phyloP scores from a whole-genome alignment of 2,797 vertebrate genomes.

The Leptodactylus fallax region DNA sequence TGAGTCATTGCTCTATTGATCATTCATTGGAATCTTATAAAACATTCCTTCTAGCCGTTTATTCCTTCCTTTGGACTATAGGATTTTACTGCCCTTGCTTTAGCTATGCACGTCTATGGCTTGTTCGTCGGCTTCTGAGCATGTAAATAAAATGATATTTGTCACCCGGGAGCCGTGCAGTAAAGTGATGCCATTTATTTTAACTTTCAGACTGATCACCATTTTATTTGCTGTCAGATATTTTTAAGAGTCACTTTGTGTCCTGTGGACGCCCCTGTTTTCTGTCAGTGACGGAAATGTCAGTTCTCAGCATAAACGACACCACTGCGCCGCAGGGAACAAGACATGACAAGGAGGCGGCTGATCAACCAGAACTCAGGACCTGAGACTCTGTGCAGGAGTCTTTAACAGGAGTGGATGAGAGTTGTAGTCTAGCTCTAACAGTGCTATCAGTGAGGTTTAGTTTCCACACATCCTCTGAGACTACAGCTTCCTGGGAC shows the following conservation, averaged over 20 bases:
- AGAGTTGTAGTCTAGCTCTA: background rate
- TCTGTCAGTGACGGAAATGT: background rate
- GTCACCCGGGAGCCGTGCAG: slow-evolving; percentile 9
- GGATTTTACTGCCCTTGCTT: background rate
- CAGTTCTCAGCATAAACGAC: background rate
- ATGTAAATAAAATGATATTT: slow-evolving; percentile 44
- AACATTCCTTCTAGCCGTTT: background rate
- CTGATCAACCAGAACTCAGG: background rate
- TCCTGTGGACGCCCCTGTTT: slow-evolving; percentile 32
- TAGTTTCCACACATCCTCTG: background rate
- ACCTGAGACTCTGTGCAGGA: background rate
- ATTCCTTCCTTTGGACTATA: too few relatives aligned
- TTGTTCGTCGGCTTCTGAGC: background rate
- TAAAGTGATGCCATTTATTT: slow-evolving; percentile 13
- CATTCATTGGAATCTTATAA: background rate
- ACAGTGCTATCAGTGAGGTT: background rate
- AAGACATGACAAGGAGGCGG: background rate
- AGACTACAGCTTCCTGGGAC: background rate
- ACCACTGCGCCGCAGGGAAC: background rate
- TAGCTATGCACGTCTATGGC: background rate
- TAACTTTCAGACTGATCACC: slow-evolving; percentile 9
- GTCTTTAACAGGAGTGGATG: background rate
- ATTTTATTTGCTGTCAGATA: slow-evolving; percentile 51
- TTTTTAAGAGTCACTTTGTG: slow-evolving; percentile 51
- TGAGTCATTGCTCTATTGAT: too few relatives aligned